These are phyloP conservation scores for Hydropotes inermis DNA, from an alignment of 2,113 vertebrate species.

Conservation along the genomic window DNA sequence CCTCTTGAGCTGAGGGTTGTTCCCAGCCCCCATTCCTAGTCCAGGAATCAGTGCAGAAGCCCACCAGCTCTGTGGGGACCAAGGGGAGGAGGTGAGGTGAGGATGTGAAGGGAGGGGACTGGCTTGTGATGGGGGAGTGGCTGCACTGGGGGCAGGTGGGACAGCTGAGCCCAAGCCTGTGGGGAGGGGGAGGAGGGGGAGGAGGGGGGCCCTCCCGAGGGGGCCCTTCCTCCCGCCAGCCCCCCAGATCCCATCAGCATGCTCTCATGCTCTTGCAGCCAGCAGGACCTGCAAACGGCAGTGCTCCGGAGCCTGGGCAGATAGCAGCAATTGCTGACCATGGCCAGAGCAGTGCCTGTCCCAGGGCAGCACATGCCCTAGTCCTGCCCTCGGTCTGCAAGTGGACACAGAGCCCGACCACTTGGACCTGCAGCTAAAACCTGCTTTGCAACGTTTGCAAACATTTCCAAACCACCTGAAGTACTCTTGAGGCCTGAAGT, in stretches of 20 bases:
- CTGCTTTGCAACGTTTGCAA: neutral
- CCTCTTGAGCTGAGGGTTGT: neutral
- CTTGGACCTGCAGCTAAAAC: neutral
- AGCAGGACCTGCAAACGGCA: accelerated
- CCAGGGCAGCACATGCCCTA: accelerated
- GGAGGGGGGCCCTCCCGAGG: too few species aligned
- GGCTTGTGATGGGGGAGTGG: neutral
- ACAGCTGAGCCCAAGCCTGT: too few species aligned
- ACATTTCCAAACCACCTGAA: neutral
- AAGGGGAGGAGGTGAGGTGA: neutral
- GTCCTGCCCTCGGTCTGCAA: neutral
- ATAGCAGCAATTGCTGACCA: neutral
- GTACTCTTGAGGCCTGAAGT: neutral
- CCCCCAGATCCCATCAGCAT: neutral
- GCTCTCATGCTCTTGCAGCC: neutral
- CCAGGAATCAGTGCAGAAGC: neutral
- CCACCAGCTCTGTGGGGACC: neutral
- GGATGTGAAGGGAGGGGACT: neutral
- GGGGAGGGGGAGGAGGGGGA: neutral
- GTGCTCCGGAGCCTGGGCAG: neutral
- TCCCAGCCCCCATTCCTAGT: neutral
- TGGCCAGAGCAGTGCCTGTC: too few species aligned
- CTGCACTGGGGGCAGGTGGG: too few species aligned
- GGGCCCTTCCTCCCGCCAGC: neutral
- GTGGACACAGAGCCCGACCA: accelerated